Evolutionary conservation across 2,113 vertebrate genomes (phyloP).

Genomic region (Crotophaga sulcirostris): DNA sequence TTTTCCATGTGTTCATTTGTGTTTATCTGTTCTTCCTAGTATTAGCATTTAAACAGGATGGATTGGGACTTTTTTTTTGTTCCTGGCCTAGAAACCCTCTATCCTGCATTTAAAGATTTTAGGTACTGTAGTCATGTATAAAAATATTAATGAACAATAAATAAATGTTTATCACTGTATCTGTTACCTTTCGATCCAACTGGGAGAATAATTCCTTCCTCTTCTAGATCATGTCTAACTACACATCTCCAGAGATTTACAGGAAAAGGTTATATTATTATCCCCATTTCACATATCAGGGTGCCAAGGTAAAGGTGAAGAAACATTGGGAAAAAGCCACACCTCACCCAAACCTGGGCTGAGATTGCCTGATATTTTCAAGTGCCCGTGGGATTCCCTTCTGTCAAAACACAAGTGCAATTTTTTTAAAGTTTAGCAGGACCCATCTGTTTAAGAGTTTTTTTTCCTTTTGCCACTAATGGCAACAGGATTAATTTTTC

Average conservation of each 20-base stretch:
- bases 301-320: background rate
- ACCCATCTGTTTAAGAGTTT: background rate
- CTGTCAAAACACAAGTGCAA: background rate
- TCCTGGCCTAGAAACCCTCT: background rate
- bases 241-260: background rate
- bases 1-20: background rate
- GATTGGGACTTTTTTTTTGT: background rate
- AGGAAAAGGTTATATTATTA: background rate
- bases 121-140: background rate
- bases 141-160: background rate
- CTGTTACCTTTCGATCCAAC: background rate
- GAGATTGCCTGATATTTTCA: background rate
- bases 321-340: background rate
- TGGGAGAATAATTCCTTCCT: background rate
- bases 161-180: background rate
- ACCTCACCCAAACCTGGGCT: background rate
- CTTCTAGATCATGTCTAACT: background rate
- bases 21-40: background rate
- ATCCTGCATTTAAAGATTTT: background rate
- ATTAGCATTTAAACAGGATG: background rate
- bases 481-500: conserved; percentile 35
- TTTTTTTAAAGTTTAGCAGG: background rate
- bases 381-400: background rate
- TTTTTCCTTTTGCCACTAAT: background rate
- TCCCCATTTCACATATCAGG: background rate